phyloP scores from a whole-genome alignment of 2,113 vertebrate genomes.

The Nerophis lumbriciformis region DNA sequence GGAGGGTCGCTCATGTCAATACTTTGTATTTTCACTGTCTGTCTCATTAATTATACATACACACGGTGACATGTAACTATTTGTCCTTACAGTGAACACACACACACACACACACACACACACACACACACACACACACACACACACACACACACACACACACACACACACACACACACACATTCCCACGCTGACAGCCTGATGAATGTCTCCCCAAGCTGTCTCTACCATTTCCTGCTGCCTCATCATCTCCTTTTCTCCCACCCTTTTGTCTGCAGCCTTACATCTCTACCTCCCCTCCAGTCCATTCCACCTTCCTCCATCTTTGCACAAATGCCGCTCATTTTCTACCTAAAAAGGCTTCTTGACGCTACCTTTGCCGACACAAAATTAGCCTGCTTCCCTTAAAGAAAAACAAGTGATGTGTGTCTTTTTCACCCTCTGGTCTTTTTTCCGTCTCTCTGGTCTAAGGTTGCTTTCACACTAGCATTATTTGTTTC shows the following conservation, averaged over 20 bases:
- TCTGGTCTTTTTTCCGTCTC: not conserved
- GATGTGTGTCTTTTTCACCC: slow-evolving; percentile 39
- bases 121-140: slow-evolving; percentile 24
- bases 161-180: slow-evolving; percentile 14
- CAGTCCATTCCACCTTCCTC: not conserved
- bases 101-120: slow-evolving; percentile 3
- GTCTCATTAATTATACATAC: slow-evolving; percentile 10
- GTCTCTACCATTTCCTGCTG: slow-evolving; percentile 22
- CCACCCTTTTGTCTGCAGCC: slow-evolving; percentile 20
- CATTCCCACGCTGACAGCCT: slow-evolving; percentile 31
- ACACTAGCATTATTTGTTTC: too few relatives aligned
- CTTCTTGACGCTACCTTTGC: slow-evolving; percentile 57
- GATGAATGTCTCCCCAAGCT: slow-evolving; percentile 42
- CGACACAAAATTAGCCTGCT: slow-evolving; percentile 56
- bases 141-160: not conserved
- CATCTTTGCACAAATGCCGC: slow-evolving; percentile 18
- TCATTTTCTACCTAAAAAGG: slow-evolving; percentile 50
- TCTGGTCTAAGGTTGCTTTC: too few relatives aligned
- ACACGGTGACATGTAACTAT: slow-evolving; percentile 1
- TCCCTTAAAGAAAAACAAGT: slow-evolving; percentile 52
- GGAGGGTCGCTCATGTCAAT: slow-evolving; percentile 23
- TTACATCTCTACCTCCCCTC: slow-evolving; percentile 3
- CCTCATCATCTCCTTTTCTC: slow-evolving; percentile 7
- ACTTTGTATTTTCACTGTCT: slow-evolving; percentile 22
- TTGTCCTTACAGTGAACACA: slow-evolving; percentile 19